Conservation (phyloP, 2,888 invertebrate genomes). For the Calameuta filiformis region DNA sequence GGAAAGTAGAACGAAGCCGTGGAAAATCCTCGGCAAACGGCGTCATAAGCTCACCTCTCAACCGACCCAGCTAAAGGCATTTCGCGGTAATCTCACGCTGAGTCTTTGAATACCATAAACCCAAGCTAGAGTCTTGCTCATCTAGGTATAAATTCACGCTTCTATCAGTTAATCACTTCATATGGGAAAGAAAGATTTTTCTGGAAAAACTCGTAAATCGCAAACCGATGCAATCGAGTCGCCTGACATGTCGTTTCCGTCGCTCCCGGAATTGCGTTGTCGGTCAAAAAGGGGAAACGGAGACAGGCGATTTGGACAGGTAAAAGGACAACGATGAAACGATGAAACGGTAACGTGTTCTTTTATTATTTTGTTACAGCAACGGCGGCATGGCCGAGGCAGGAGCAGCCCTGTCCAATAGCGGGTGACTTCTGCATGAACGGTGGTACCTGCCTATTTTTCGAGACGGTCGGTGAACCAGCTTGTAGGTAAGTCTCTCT, state of each 20-base stretch:
- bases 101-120: conserved; percentile 53
- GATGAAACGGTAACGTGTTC: conserved; percentile 6
- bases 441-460: conserved; percentile 87
- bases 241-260: conserved; percentile 11
- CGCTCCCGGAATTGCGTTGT: no score
- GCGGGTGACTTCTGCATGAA: conserved; percentile 84
- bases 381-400: conserved; percentile 70
- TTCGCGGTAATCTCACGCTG: conserved; percentile 36
- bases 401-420: conserved; percentile 77
- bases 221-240: conserved; percentile 41
- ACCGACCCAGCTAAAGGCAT: no score
- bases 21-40: no score
- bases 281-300: no score
- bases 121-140: conserved; percentile 44
- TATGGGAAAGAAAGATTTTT: background rate
- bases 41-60: no score
- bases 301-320: background rate
- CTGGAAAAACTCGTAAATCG: conserved; percentile 47
- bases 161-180: conserved; percentile 3
- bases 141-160: conserved; percentile 52
- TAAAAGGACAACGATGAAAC: no score
- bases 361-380: conserved; percentile 59
- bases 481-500: conserved; percentile 83
- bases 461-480: conserved; percentile 81
- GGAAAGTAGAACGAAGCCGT: no score